These are phyloP conservation scores for Hipparchia sbordonii DNA, from an alignment of 2,888 invertebrate species.

Conservation along the genomic window DNA sequence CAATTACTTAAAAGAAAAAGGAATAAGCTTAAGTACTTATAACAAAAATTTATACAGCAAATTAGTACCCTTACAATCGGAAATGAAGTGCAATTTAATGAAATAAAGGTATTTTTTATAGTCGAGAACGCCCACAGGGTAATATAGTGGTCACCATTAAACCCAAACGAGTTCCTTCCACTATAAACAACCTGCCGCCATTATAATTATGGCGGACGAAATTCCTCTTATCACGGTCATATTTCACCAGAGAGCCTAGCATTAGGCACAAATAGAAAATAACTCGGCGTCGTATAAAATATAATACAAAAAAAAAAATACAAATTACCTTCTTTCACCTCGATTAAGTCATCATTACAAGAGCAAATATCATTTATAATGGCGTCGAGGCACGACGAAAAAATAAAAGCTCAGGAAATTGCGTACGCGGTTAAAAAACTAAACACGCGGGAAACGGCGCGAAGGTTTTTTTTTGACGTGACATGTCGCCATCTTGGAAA, in stretches of 20 bases:
- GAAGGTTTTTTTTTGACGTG: conserved; percentile 56
- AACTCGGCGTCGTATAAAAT: conserved; percentile 46
- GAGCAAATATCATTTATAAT: conserved; percentile 68
- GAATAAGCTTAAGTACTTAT: conserved; percentile 7
- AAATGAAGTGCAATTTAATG: conserved; percentile 43
- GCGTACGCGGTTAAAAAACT: conserved; percentile 64
- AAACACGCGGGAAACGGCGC: conserved; percentile 48
- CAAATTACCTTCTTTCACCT: conserved; percentile 69
- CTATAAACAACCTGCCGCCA: conserved; percentile 71
- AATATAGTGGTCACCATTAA: conserved; percentile 79
- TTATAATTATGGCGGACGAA: conserved; percentile 77
- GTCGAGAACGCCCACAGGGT: conserved; percentile 63
- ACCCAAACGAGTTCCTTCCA: conserved; percentile 69
- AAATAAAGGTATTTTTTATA: conserved; percentile 45
- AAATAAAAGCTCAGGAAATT: conserved; percentile 69
- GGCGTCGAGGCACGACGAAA: conserved; percentile 49
- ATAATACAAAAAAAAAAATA: conserved; percentile 44
- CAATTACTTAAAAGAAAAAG: conserved; percentile 8
- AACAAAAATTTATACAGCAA: conserved; percentile 14
- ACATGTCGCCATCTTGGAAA: conserved; percentile 66
- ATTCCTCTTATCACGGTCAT: conserved; percentile 77
- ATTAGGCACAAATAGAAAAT: conserved; percentile 66
- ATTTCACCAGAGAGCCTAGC: conserved; percentile 71
- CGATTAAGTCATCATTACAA: conserved; percentile 74
- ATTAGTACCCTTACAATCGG: conserved; percentile 28